Evolutionary conservation across 2,113 vertebrate species (phyloP).

Genomic region (Phyllopteryx taeniolatus): DNA sequence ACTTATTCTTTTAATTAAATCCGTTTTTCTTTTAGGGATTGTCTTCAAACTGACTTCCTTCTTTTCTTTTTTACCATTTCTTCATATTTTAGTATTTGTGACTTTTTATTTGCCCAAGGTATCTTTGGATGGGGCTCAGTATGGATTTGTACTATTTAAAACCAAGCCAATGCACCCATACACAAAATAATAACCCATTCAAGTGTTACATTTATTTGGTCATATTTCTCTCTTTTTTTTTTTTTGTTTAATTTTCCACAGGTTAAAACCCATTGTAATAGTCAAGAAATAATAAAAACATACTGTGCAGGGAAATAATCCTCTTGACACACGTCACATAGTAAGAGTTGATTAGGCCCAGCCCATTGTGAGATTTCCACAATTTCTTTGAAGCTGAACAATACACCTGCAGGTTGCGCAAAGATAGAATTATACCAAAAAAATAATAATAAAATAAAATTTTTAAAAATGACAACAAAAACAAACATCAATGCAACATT

Average conservation of each 20-base stretch:
- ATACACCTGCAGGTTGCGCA: neutral
- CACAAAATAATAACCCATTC: neutral
- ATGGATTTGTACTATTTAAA: neutral
- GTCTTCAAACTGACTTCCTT: too few relatives aligned
- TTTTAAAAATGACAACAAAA: neutral
- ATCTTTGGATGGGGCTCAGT: too few relatives aligned
- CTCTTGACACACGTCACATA: conserved; percentile 48
- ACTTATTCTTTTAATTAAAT: too few relatives aligned
- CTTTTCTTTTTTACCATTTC: too few relatives aligned
- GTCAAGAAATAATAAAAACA: conserved; percentile 65
- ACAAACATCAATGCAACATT: conserved; percentile 16
- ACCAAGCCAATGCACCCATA: neutral
- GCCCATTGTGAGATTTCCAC: conserved; percentile 73
- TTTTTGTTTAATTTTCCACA: conserved; percentile 61
- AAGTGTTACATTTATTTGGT: conserved; percentile 79
- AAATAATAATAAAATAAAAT: neutral
- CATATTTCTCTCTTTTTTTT: conserved; percentile 54
- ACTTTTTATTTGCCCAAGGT: too few relatives aligned
- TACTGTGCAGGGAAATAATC: conserved; percentile 62
- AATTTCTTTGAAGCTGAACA: conserved; percentile 26
- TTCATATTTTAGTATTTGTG: too few relatives aligned
- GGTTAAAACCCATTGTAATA: conserved; percentile 75
- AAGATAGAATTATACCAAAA: neutral
- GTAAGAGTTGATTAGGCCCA: conserved; percentile 76
- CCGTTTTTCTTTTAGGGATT: too few relatives aligned